Conservation (phyloP, 2,113 vertebrate genomes). For the Delphinus delphis region DNA sequence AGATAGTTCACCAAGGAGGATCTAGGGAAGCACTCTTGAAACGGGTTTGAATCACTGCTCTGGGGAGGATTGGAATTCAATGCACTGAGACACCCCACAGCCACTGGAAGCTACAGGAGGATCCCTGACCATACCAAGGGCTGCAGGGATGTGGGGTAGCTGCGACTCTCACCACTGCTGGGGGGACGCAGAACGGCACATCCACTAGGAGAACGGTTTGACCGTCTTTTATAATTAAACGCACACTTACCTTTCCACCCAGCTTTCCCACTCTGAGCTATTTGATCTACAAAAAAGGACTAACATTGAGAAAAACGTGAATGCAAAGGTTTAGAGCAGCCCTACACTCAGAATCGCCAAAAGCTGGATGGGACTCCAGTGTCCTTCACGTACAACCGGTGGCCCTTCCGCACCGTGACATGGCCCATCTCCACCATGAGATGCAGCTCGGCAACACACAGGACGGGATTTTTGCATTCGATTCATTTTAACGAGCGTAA, state of each 20-base stretch:
- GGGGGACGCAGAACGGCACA: too few relatives aligned
- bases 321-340: background rate
- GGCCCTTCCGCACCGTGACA: background rate
- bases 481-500: too few relatives aligned
- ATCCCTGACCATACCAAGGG: background rate
- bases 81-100: background rate
- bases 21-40: background rate
- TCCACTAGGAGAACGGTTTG: background rate
- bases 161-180: accelerated
- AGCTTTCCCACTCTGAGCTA: background rate
- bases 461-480: background rate
- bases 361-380: too few relatives aligned
- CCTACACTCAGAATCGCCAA: accelerated
- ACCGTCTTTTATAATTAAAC: background rate
- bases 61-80: background rate
- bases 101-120: accelerated
- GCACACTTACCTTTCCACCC: background rate
- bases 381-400: accelerated
- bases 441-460: accelerated
- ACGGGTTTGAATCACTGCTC: background rate
- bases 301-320: background rate
- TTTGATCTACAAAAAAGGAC: background rate
- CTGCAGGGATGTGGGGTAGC: too few relatives aligned
- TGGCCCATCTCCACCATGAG: accelerated
- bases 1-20: background rate